Base-by-base conservation (phyloP, 2,797 vertebrate genomes). In the Melanotaenia pygmaea region DNA sequence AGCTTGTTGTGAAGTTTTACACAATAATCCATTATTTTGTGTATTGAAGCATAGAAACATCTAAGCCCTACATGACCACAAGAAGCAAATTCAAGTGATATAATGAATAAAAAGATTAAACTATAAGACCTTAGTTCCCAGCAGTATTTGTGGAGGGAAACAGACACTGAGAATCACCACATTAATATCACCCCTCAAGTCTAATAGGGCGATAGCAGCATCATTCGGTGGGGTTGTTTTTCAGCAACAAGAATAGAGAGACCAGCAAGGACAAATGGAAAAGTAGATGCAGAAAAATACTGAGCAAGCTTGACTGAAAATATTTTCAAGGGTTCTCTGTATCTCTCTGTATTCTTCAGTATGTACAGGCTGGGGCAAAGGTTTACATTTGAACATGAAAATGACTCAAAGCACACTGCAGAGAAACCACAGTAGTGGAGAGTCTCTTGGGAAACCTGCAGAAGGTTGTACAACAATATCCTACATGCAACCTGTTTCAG, bases 331-430 rank as follows among this genome's bases (percentile, higher is more conserved):
- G 16, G 28, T 32, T 28, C 24, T 51, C n/a, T 12, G 50, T 26
- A 13, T 26, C 51, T 28, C 18, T 50, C 51, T 13, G 12, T 26
- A 14, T 28, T 28, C 7, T 28, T 28, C 24, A 28, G 51, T 26
- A 28, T 54, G 12, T 26, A 24, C 6, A 24, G 12, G 13, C 22
- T 54, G 3, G 14, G 14, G 12, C 26, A 28, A 14, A 26, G 4
- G 53, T 56, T 56, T 56, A 56, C 26, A 56, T 56, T 56, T 16
- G 16, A 57, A 57, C 54, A 57, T 32, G 7, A 57, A 28, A 57
- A 57, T 57, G 28, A 28, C 26, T 28, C 54, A 57, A 57, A 30
- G 28, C 14, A 32, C 8, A 7, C 54, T 30, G 28, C 28, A 5
- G 14, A 26, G 24, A 28, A 56, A 56, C 24, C 24, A 56, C 54